A percentile compares a stretch with the other conserved stretches of the same genome.
Evolutionary conservation across 2,113 vertebrate genomes (phyloP).

Genomic region (Burhinus bistriatus): DNA sequence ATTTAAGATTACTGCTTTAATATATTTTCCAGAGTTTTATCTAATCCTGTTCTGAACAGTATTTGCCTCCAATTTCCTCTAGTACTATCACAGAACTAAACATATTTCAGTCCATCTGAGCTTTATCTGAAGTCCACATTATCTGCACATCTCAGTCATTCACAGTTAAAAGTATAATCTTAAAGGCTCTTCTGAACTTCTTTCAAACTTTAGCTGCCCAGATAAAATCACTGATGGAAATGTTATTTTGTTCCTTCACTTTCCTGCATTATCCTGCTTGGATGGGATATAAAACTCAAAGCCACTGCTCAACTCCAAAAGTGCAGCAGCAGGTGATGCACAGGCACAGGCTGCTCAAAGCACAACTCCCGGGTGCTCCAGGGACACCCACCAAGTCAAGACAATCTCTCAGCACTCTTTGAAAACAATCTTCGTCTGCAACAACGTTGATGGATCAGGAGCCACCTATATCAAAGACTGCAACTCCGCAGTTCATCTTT

Average conservation of each 20-base stretch:
- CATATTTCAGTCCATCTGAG: background rate
- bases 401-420: background rate
- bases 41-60: background rate
- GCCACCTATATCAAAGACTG: background rate
- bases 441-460: background rate
- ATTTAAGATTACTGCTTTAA: background rate
- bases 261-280: background rate
- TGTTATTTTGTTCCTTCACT: background rate
- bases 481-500: background rate
- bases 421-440: background rate
- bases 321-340: background rate
- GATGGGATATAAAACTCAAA: background rate
- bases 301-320: background rate
- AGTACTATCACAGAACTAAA: background rate
- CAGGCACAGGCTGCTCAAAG: background rate
- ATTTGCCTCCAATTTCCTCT: background rate
- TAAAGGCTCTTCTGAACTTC: background rate
- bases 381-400: background rate
- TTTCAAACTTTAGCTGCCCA: background rate
- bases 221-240: background rate
- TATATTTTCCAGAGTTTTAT: background rate
- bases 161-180: background rate
- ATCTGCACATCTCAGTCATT: background rate
- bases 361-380: background rate
- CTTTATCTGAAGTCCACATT: background rate